These are phyloP conservation scores for Macaca nemestrina DNA, from an alignment of 2,113 vertebrate genomes.

Conservation along the genomic window DNA sequence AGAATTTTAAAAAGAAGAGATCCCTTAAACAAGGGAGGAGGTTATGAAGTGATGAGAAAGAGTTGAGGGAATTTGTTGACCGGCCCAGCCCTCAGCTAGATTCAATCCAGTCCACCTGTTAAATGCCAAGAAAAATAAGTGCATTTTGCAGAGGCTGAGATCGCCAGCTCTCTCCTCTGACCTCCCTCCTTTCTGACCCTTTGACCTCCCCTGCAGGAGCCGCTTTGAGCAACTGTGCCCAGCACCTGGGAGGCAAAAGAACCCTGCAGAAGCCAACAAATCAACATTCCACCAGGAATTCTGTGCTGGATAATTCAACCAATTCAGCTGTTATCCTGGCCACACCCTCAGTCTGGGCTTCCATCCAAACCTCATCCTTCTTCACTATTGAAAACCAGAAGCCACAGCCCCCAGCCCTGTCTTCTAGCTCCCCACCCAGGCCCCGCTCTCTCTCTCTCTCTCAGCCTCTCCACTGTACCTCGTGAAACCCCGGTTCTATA, in stretches of 20 bases:
- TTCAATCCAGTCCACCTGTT: conserved; percentile 54
- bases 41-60: neutral
- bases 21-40: neutral
- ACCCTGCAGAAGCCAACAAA: conserved; percentile 14
- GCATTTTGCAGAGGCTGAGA: neutral
- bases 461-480: neutral
- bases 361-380: conserved; percentile 8
- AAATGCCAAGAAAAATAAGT: conserved; percentile 65
- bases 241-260: conserved; percentile 43
- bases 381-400: neutral
- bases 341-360: conserved; percentile 25
- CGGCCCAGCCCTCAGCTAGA: conserved; percentile 15
- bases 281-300: conserved; percentile 22
- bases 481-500: neutral
- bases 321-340: conserved; percentile 60
- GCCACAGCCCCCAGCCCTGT: neutral
- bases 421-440: neutral
- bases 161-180: conserved; percentile 36
- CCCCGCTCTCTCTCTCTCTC: neutral
- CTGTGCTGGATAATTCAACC: neutral
- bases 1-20: neutral
- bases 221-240: conserved; percentile 30
- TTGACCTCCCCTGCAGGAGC: conserved; percentile 50
- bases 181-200: conserved; percentile 27
- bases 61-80: neutral